Percentiles rank a stretch among this genome's conserved stretches.
phyloP scores from a whole-genome alignment of 2,113 vertebrate genomes.

The Nothobranchius kuhntae region DNA sequence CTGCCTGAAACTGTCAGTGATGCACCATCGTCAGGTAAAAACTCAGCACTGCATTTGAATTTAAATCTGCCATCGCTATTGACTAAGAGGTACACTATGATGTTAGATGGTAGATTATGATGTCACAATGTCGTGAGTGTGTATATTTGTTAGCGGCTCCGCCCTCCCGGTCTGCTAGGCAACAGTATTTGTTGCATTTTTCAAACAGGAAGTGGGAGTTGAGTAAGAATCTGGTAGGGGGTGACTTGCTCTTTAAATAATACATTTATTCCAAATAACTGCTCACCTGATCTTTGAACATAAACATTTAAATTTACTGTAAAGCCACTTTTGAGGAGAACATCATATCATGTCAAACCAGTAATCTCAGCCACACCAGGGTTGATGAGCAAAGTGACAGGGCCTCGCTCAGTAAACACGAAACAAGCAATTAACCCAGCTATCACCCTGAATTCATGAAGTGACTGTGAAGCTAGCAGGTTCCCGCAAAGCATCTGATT shows the following conservation, averaged over 20 bases:
- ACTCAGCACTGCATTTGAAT: too few species aligned
- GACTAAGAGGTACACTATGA: too few species aligned
- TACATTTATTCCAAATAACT: neutral
- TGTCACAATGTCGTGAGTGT: too few species aligned
- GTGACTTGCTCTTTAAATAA: neutral
- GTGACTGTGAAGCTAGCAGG: slow-evolving; percentile 51
- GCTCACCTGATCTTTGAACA: slow-evolving; percentile 2
- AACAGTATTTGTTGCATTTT: too few species aligned
- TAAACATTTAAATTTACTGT: slow-evolving; percentile 8
- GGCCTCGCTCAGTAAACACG: slow-evolving; percentile 48
- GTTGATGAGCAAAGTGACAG: slow-evolving; percentile 49
- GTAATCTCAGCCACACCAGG: slow-evolving; percentile 31
- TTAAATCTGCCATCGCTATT: too few species aligned
- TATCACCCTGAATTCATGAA: slow-evolving; percentile 59
- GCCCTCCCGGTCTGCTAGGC: too few species aligned
- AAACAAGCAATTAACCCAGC: slow-evolving; percentile 73
- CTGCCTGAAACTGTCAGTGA: too few species aligned
- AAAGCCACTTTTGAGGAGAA: slow-evolving; percentile 12
- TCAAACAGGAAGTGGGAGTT: too few species aligned
- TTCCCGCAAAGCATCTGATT: slow-evolving; percentile 22
- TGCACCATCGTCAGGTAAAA: too few species aligned
- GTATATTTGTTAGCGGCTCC: too few species aligned
- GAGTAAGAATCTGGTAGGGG: too few species aligned
- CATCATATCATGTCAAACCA: slow-evolving; percentile 30
- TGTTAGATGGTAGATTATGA: too few species aligned